A percentile compares a stretch with the other conserved stretches of the same genome.
phyloP scores from a whole-genome alignment of 2,888 invertebrate species.

The Synanthedon formicaeformis region DNA sequence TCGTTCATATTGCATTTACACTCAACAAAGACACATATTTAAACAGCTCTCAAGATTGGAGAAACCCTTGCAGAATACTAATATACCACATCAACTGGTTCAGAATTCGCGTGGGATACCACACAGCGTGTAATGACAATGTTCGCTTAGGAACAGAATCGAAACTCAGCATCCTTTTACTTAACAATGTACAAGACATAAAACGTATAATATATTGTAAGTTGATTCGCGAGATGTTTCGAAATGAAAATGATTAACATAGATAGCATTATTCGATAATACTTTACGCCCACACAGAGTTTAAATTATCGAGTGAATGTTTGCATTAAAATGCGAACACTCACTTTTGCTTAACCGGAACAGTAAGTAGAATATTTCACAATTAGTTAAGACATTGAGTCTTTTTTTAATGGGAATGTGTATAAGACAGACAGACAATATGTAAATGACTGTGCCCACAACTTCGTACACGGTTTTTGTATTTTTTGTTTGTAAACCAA shows the following conservation, averaged over 20 bases:
- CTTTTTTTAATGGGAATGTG: too few relatives aligned
- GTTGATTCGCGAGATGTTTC: constrained; percentile 26
- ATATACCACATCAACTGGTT: constrained; percentile 14
- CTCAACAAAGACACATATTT: background rate
- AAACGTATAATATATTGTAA: constrained; percentile 15
- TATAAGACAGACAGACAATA: too few relatives aligned
- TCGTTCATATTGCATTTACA: background rate
- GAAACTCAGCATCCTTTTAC: constrained; percentile 20
- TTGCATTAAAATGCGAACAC: constrained; percentile 8
- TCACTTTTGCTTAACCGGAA: constrained; percentile 23
- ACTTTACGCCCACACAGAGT: constrained; percentile 24
- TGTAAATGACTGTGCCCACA: too few relatives aligned
- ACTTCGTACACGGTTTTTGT: too few relatives aligned
- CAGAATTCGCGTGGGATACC: constrained; percentile 25
- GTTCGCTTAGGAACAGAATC: constrained; percentile 16
- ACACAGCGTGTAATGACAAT: constrained; percentile 23
- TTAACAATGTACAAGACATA: constrained; percentile 9
- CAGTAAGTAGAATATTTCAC: background rate
- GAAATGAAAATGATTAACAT: constrained; percentile 27
- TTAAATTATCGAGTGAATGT: constrained; percentile 21
- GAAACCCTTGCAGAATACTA: constrained; percentile 11
- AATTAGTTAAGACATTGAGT: too few relatives aligned
- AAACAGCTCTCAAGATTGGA: background rate
- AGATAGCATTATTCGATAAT: constrained; percentile 26
- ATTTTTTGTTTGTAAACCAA: too few relatives aligned